Evolutionary conservation across 2,113 vertebrate species (phyloP).

Genomic region (Rhineura floridana): DNA sequence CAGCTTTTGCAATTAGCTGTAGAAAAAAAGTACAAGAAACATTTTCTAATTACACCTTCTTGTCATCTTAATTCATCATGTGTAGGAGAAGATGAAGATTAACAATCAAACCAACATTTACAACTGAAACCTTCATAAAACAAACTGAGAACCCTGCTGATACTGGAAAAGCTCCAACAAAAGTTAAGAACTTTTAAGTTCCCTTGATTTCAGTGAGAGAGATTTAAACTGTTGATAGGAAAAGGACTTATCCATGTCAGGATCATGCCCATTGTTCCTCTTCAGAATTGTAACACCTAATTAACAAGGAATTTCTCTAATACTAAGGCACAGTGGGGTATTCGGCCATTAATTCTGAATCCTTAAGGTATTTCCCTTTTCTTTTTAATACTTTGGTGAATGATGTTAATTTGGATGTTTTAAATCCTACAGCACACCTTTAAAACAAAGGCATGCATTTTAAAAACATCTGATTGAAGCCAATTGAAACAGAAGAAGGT

Average conservation of each 20-base stretch:
- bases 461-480: not conserved
- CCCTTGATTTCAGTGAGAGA: not conserved
- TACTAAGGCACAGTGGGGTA: not conserved
- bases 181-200: not conserved
- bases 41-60: not conserved
- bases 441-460: not conserved
- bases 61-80: not conserved
- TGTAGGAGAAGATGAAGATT: not conserved
- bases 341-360: not conserved
- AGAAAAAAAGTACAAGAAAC: constrained; percentile 29
- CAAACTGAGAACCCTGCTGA: not conserved
- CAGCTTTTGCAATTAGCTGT: constrained; percentile 94
- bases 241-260: not conserved
- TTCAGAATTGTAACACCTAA: not conserved
- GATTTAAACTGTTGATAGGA: not conserved
- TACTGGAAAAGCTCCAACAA: not conserved
- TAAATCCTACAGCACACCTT: not conserved
- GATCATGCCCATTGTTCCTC: not conserved
- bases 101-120: not conserved
- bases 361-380: not conserved
- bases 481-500: not conserved
- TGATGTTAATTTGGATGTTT: not conserved
- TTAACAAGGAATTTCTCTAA: not conserved
- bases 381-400: not conserved
- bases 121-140: not conserved